Evolutionary conservation across 1,140 invertebrate species (phyloP), one percentile per base, ranked within the genome.

Genomic region (Lycorma delicatula): DNA sequence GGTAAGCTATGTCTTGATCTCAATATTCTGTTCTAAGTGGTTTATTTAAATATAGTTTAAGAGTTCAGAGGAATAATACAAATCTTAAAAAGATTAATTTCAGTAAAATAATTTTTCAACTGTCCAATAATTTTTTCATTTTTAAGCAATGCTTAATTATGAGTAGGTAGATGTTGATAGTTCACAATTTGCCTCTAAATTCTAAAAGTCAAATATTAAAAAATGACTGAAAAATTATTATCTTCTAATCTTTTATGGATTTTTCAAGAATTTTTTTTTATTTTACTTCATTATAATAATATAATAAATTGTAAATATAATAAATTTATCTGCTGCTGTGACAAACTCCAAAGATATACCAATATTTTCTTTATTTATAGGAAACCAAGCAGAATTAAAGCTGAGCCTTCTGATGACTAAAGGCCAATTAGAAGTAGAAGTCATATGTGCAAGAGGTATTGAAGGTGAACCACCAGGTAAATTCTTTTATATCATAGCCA

Each of bases 371-470:
- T 34, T 46, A 50, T 68, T 64, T 53, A 76, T 76, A 74, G 83
- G 81, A 58, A 79, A 79, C 31, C 80, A 82, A 61, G 86, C 91
- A 7, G 87, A 93, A 71, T 81, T 95, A 38, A 89, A 91, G 68
- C 75, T 96, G 67, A 90, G 88, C 23, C 83, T 96, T 58, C 80
- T 89, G 63, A 86, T 94, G 74, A 89, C 89, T 66, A 94, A 93
- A 74, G 91, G 91, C 62, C 89, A 90, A 67, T 79, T 96, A 13
- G 91, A 94, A 72, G 86, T 96, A 12, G 91, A 93, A 72, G 87
- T 95, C 51, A 80, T 83, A 52, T 76, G 75, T 58, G 84, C 81
- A 7, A 72, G 75, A 64, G 77, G 77, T 50, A 77, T 85, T n/a
- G 72, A 70, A 60, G 77, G 76, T 48, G 77, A 74, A 54, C 75